phyloP scores from a whole-genome alignment of 2,797 vertebrate species.

The Propithecus perrieri region DNA sequence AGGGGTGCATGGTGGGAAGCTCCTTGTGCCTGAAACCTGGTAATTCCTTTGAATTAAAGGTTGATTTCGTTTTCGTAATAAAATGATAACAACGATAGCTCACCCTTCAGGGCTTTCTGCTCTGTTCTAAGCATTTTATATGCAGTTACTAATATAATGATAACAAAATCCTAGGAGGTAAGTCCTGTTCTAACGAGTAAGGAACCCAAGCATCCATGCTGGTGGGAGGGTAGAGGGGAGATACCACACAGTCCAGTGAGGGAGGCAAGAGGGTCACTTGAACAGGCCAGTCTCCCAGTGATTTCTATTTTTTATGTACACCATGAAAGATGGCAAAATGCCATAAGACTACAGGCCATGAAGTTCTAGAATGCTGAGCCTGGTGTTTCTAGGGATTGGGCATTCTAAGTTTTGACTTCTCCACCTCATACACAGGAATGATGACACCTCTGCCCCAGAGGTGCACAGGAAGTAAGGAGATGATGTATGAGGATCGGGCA shows the following conservation, averaged over 20 bases:
- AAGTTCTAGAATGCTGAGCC: background rate
- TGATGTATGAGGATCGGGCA: background rate
- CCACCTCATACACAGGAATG: background rate
- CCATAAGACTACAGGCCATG: background rate
- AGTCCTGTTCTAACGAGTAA: background rate
- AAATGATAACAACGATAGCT: background rate
- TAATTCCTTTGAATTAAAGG: constrained; percentile 22
- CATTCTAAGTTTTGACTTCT: background rate
- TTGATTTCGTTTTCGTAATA: background rate
- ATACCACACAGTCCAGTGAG: background rate
- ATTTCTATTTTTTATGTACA: background rate
- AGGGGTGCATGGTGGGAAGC: background rate
- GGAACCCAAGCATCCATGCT: background rate
- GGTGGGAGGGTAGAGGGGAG: background rate
- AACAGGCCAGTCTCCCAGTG: background rate
- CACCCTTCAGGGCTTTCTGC: background rate
- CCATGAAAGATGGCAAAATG: background rate
- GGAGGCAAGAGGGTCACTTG: background rate
- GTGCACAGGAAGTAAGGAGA: background rate
- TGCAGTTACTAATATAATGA: background rate
- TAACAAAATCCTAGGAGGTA: background rate
- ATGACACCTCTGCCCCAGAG: background rate
- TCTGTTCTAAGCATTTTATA: background rate
- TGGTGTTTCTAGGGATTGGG: background rate
- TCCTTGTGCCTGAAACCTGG: background rate